A percentile compares a stretch with the other conserved stretches of the same genome.
phyloP scores from a whole-genome alignment of 1,140 invertebrate genomes.

The Pseudomyrmex pallidus region DNA sequence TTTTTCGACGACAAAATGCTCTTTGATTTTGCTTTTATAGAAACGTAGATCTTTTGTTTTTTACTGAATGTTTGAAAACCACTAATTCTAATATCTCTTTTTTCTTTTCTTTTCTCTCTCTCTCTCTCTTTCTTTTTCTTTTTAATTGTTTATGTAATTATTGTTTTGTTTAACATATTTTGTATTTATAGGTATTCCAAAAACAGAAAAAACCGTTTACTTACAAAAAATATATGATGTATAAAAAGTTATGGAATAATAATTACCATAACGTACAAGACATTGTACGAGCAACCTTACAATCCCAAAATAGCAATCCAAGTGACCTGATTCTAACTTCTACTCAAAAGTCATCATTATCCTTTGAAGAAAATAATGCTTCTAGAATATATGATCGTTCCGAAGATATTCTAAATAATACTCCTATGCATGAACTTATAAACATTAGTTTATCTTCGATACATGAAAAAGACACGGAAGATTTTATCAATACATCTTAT shows the following conservation, averaged over 20 bases:
- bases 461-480: too few species aligned
- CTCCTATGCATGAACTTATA: too few species aligned
- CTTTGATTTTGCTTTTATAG: too few species aligned
- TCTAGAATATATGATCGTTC: background rate
- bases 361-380: background rate
- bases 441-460: too few species aligned
- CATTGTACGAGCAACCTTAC: slow-evolving; percentile 7
- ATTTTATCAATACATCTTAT: too few species aligned
- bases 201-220: slow-evolving; percentile 10
- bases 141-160: background rate
- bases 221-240: background rate
- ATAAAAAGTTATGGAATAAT: background rate
- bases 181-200: background rate
- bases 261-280: background rate
- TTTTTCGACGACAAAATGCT: too few species aligned
- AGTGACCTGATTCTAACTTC: background rate
- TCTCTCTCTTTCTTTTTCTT: too few species aligned
- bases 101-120: too few species aligned
- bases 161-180: background rate
- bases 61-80: too few species aligned
- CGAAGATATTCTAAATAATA: too few species aligned
- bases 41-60: too few species aligned
- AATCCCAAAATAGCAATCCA: background rate
- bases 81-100: too few species aligned
- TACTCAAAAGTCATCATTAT: background rate